Evolutionary conservation across 2,888 invertebrate species (phyloP).

Genomic region (Frankliniella fusca): DNA sequence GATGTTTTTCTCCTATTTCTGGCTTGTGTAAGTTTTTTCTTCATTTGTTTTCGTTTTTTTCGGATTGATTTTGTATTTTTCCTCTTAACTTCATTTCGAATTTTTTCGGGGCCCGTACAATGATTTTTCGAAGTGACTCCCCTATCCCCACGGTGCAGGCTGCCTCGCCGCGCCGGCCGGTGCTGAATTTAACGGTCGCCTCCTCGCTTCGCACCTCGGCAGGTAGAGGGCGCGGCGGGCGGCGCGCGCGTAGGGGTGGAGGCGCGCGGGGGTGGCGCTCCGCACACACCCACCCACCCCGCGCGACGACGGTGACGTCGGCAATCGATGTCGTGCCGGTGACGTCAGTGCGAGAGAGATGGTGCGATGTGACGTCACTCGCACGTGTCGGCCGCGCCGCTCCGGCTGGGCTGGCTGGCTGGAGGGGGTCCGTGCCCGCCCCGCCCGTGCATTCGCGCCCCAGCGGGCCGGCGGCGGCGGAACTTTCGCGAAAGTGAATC

Average conservation of each 20-base stretch:
- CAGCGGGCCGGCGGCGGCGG: too few species aligned
- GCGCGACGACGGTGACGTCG: background rate
- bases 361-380: background rate
- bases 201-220: background rate
- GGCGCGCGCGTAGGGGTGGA: background rate
- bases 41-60: too few species aligned
- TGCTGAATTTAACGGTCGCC: background rate
- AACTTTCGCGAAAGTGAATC: too few species aligned
- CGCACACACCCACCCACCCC: background rate
- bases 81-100: too few species aligned
- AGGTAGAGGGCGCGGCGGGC: background rate
- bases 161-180: too few species aligned
- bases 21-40: too few species aligned
- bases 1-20: too few species aligned
- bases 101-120: too few species aligned
- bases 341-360: slow-evolving; percentile 1
- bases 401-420: background rate
- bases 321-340: background rate
- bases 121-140: too few species aligned
- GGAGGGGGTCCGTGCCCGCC: background rate
- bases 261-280: background rate
- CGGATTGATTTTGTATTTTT: too few species aligned
- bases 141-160: too few species aligned
- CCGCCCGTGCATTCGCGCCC: too few species aligned
- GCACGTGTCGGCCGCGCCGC: background rate